Percentiles rank a stretch among this genome's conserved stretches.
These are phyloP conservation scores for Ptychoptera contaminata DNA, from an alignment of 2,888 invertebrate species.

Conservation along the genomic window DNA sequence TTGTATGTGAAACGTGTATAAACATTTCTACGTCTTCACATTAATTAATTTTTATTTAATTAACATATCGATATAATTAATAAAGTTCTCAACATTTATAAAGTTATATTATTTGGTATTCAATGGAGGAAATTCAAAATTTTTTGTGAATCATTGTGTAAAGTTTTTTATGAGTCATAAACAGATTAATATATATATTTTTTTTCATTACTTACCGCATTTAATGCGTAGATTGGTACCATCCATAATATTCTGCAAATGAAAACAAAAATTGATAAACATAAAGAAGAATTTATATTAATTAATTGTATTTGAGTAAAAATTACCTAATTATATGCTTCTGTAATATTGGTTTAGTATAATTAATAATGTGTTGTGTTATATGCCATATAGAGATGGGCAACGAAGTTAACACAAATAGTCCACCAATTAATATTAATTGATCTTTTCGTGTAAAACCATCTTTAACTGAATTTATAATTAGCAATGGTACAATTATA, in stretches of 20 bases:
- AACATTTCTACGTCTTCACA: too few relatives aligned
- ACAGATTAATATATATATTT: conserved; percentile 1
- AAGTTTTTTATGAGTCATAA: background rate
- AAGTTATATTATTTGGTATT: too few relatives aligned
- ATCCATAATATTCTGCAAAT: conserved; percentile 63
- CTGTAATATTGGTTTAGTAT: conserved; percentile 80
- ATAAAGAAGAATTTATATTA: conserved; percentile 7
- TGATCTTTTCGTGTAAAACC: conserved; percentile 65
- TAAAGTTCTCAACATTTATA: too few relatives aligned
- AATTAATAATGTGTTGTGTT: conserved; percentile 83
- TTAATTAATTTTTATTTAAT: too few relatives aligned
- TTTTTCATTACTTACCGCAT: conserved; percentile 54
- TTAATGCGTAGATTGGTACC: conserved; percentile 92
- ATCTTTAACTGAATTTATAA: conserved; percentile 64
- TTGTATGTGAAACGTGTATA: too few relatives aligned
- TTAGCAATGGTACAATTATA: conserved; percentile 68
- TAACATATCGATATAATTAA: too few relatives aligned
- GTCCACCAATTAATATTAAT: conserved; percentile 69
- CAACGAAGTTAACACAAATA: conserved; percentile 80
- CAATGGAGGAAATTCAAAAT: too few relatives aligned
- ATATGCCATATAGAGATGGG: conserved; percentile 93
- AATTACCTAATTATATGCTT: conserved; percentile 77
- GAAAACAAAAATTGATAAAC: conserved; percentile 34
- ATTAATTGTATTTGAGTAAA: conserved; percentile 20
- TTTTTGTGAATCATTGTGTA: background rate